These are phyloP conservation scores for Aphelenchoides bicaudatus DNA, from an alignment of 2,888 invertebrate genomes.

Conservation along the genomic window DNA sequence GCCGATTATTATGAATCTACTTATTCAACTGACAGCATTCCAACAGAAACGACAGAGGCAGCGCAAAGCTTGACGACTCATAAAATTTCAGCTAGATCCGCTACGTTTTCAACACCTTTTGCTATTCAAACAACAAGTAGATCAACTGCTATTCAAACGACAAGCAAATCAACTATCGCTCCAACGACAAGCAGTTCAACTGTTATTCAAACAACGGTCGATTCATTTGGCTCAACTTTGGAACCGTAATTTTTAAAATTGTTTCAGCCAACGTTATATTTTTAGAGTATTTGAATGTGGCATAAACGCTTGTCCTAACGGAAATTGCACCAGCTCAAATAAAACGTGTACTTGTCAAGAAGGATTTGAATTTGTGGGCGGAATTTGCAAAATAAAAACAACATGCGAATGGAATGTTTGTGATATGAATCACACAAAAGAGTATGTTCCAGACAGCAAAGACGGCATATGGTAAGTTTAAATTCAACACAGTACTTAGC, in stretches of 20 bases:
- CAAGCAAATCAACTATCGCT: neutral
- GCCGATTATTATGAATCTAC: too few species aligned
- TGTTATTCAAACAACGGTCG: neutral
- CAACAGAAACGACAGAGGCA: too few species aligned
- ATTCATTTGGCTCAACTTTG: neutral
- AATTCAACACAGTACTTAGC: neutral
- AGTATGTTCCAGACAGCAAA: neutral
- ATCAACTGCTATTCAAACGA: neutral
- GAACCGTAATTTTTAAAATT: neutral
- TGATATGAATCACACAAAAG: neutral
- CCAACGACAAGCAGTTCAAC: neutral
- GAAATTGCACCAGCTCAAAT: neutral
- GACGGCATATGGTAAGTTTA: neutral
- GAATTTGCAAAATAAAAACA: too few species aligned
- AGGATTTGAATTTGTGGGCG: too few species aligned
- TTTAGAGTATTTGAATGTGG: neutral
- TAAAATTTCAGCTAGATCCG: neutral
- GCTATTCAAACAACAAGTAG: neutral
- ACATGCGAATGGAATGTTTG: slow-evolving; percentile 11
- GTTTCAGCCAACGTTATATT: too few species aligned
- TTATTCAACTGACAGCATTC: too few species aligned
- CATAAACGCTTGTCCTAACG: slow-evolving; percentile 7
- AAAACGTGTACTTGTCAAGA: neutral
- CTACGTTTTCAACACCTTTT: neutral
- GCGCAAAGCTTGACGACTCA: too few species aligned